phyloP scores from a whole-genome alignment of 53 echinoderm and acorn worm species.

The Henricia sp. region DNA sequence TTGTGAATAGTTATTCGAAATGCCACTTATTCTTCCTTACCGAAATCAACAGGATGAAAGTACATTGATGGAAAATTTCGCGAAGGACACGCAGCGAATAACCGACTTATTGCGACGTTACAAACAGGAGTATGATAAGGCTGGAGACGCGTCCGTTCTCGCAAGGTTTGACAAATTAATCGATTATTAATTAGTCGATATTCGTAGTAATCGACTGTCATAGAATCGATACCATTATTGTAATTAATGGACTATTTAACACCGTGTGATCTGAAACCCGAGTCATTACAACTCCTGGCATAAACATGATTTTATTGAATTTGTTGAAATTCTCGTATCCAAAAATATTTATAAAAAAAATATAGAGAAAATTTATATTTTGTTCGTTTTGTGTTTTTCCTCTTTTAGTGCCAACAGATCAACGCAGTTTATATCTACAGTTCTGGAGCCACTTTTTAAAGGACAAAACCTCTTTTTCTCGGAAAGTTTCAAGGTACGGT shows the following conservation, averaged over 20 bases:
- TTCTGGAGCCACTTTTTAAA: slow-evolving; percentile 15
- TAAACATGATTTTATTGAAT: too few relatives aligned
- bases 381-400: neutral
- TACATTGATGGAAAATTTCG: slow-evolving; percentile 28
- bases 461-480: slow-evolving; percentile 37
- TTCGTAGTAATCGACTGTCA: too few relatives aligned
- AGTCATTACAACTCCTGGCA: too few relatives aligned
- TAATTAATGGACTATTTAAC: too few relatives aligned
- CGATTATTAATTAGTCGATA: too few relatives aligned
- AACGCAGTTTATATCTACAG: slow-evolving; percentile 5
- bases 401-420: slow-evolving; percentile 19
- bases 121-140: neutral
- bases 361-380: neutral
- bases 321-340: too few relatives aligned
- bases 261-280: too few relatives aligned
- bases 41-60: slow-evolving; percentile 14
- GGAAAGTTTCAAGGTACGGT: slow-evolving; percentile 36
- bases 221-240: too few relatives aligned
- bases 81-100: slow-evolving; percentile 4
- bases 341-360: neutral
- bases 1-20: neutral
- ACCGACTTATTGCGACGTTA: neutral
- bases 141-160: neutral
- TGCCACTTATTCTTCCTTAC: neutral
- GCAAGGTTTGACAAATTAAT: neutral